Evolutionary conservation across 2,888 invertebrate species (phyloP), one percentile per base, ranked within the genome.

Genomic region (Galeruca laticollis): DNA sequence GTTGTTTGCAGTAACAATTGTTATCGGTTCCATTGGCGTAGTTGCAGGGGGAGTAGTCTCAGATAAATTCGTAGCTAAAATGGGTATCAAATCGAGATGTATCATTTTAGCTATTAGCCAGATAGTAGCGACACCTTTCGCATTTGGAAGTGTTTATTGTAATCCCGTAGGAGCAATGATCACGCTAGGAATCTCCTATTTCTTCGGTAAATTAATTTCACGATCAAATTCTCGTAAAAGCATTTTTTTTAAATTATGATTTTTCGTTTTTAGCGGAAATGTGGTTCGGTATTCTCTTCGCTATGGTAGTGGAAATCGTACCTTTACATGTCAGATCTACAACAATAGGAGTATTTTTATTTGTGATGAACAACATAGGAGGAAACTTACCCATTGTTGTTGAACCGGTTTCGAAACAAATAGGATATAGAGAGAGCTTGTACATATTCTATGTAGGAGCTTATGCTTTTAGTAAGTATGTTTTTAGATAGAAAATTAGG

Each of bases 261-360:
- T 57, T 57, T 68, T 73, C 64, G 31, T 67, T 87, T 87, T 10
- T 87, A 93, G 95, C 96, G 79, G 96, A 96, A 87, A 96, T 95
- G 95, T 96, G 96, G 96, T 96, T 96, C 85, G 96, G 96, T 60
- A 95, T 96, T 73, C 91, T 96, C 3, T 96, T 96, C 84, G 95
- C 96, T 2, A 93, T 96, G 81, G 88, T 96, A 2, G 95, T 96
- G 1, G 96, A 96, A 86, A 93, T 96, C 73, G 95, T 96, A 1
- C 95, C 95, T 0, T 81, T 94, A 57, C 89, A 91, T 6, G 90
- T 95, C 13, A 89, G 96, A 57, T 95, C 95, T 4, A 94, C 95
- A 47, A 93, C 94, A 0, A 91, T 96, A 13, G 96, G 95, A 0
- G 90, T 95, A 37, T 96, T 96, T 83, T 88, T 96, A 47, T 96